These are phyloP conservation scores for Hyposmocoma kahamanoa DNA, from an alignment of 1,140 invertebrate species.

Conservation along the genomic window DNA sequence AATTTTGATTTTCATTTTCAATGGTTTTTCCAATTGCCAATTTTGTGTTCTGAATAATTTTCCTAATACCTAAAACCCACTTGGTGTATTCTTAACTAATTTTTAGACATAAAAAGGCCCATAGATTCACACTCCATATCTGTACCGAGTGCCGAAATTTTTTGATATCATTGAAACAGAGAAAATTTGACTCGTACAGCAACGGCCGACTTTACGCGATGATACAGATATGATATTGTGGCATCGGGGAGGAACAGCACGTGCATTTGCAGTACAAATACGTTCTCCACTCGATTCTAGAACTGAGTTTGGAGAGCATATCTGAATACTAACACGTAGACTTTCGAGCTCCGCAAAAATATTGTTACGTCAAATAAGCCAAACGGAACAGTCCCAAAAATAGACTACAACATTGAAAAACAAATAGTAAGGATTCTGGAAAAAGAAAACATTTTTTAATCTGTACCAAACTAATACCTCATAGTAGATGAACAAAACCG, in stretches of 20 bases:
- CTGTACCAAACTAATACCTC: too few relatives aligned
- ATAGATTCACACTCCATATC: constrained; percentile 62
- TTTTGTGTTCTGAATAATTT: background rate
- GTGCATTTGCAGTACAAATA: constrained; percentile 36
- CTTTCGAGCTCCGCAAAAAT: too few relatives aligned
- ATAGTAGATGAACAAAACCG: too few relatives aligned
- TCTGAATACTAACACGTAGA: too few relatives aligned
- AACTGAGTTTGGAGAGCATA: constrained; percentile 49
- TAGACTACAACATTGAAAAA: too few relatives aligned
- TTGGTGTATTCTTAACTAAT: background rate
- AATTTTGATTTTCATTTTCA: background rate
- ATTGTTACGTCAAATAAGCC: too few relatives aligned
- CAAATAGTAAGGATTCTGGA: too few relatives aligned
- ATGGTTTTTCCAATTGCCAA: background rate
- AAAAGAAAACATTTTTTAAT: too few relatives aligned
- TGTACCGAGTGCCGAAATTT: constrained; percentile 46
- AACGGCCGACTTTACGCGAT: constrained; percentile 34
- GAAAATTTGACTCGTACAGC: constrained; percentile 53
- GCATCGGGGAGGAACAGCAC: constrained; percentile 32
- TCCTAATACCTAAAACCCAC: background rate
- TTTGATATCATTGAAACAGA: constrained; percentile 13
- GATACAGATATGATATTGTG: constrained; percentile 67
- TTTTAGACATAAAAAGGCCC: constrained; percentile 32
- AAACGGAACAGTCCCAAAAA: too few relatives aligned
- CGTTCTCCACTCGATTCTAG: constrained; percentile 33